Evolutionary conservation across 1,140 invertebrate species (phyloP).

Genomic region (Drosophila sulfurigaster): DNA sequence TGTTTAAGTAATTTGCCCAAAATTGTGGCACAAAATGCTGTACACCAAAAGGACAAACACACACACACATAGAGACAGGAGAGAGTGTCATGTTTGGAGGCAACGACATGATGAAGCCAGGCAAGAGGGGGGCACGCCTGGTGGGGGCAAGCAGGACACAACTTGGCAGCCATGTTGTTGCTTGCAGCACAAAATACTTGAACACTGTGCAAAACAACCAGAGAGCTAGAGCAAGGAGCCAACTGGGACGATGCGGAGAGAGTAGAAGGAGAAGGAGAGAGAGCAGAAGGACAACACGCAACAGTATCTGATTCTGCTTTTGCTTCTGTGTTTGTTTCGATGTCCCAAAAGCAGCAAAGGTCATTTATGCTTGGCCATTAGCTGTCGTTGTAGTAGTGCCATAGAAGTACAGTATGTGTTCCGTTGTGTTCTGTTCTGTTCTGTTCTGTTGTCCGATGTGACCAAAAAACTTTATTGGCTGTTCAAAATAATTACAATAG

Average conservation of each 20-base stretch:
- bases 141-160: slow-evolving; percentile 36
- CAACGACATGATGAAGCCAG: slow-evolving; percentile 15
- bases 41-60: slow-evolving; percentile 53
- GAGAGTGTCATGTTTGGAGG: slow-evolving; percentile 46
- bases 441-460: slow-evolving; percentile 28
- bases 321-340: slow-evolving; percentile 17
- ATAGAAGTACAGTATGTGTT: neutral
- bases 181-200: slow-evolving; percentile 44
- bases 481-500: slow-evolving; percentile 80
- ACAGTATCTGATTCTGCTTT: slow-evolving; percentile 27
- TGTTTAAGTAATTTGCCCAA: slow-evolving; percentile 70
- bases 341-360: slow-evolving; percentile 49
- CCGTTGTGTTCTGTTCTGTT: neutral
- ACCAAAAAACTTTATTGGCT: slow-evolving; percentile 65
- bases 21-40: slow-evolving; percentile 73
- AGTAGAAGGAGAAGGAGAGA: neutral
- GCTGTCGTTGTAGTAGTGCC: slow-evolving; percentile 25
- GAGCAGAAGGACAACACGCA: slow-evolving; percentile 1
- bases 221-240: slow-evolving; percentile 33
- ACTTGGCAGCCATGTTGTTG: slow-evolving; percentile 47
- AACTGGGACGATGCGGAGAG: no score
- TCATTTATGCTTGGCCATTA: slow-evolving; percentile 59
- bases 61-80: neutral
- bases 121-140: slow-evolving; percentile 1
- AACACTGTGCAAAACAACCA: slow-evolving; percentile 34